Evolutionary conservation across 1,140 invertebrate species (phyloP), one percentile per base, ranked within the genome.

Genomic region (Reticulitermes speratus): DNA sequence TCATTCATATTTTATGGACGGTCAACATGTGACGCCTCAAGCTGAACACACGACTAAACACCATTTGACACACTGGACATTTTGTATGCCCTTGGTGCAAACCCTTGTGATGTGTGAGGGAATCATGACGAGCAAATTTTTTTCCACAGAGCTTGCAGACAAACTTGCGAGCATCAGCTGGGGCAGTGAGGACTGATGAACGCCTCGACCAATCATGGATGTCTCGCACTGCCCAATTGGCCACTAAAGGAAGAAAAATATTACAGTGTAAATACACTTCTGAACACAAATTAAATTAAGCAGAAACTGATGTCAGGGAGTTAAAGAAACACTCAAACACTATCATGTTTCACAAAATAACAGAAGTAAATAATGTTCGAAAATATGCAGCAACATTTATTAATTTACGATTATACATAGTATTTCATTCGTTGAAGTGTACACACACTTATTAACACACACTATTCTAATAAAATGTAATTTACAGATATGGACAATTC

Each of bases 101-200:
- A 89, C 95, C 93, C 89, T 95, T 95, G 89, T 96, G 95, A 19
- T 95, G 93, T 86, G 95, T 94, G 75, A 96, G 91, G 82, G 95
- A 96, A 88, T 94, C 95, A 85, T 94, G 95, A 88, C 95, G 95
- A 88, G 95, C 96, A 90, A 96, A 96, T 84, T 94, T 94, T 92
- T 96, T 96, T 88, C 93, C 95, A 91, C 95, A 96, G 88, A 94
- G 91, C 88, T 92, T 93, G 91, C 94, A 94, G 87, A 90, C 89
- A 88, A 86, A 87, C 88, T 52, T 83, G 87, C 88, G 88, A 88
- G 87, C 87, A 44, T 75, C n/a, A 23, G 52, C 84, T 48, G 85
- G 21, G 69, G 85, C 65, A 75, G 65, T 44, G 32, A 85, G 48
- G 6, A 84, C 55, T 59, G 52, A 75, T 30, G 65, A n/a, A 7